Conservation (phyloP, 2,113 vertebrate species). For the Otis tarda region DNA sequence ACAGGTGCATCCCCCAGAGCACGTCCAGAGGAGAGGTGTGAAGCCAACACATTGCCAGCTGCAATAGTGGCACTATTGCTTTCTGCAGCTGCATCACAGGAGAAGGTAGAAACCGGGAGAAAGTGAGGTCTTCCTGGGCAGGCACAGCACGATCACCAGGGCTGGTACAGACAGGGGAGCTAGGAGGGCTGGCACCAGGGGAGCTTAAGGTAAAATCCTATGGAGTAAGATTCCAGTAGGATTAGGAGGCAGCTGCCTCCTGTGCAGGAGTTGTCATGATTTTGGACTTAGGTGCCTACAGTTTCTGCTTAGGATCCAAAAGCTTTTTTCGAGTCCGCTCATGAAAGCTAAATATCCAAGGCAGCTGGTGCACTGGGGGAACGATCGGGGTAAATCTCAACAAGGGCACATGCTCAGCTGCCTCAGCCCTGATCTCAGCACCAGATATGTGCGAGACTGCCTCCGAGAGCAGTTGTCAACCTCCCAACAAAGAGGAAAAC, state of each 20-base stretch:
- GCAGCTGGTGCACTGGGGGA: not conserved
- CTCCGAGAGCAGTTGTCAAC: not conserved
- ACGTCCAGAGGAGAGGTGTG: not conserved
- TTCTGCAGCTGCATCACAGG: not conserved
- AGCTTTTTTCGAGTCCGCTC: not conserved
- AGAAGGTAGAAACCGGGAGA: not conserved
- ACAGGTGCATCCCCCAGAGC: not conserved
- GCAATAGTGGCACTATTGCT: not conserved
- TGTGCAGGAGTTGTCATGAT: rapidly evolving
- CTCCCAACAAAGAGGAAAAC: not conserved
- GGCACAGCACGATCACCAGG: rapidly evolving
- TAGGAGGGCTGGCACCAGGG: not conserved
- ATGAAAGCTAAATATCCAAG: not conserved
- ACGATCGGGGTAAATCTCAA: not conserved
- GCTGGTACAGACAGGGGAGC: too few species aligned
- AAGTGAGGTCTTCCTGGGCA: rapidly evolving
- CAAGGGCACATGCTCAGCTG: not conserved
- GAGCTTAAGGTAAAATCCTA: not conserved
- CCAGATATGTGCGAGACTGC: not conserved
- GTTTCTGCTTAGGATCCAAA: not conserved
- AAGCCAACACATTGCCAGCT: rapidly evolving
- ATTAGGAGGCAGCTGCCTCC: not conserved
- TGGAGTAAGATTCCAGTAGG: not conserved
- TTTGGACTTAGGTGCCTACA: not conserved
- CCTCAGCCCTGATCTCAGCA: not conserved